Conservation (phyloP, 2,888 invertebrate species). For the Drosophila bunnanda region DNA sequence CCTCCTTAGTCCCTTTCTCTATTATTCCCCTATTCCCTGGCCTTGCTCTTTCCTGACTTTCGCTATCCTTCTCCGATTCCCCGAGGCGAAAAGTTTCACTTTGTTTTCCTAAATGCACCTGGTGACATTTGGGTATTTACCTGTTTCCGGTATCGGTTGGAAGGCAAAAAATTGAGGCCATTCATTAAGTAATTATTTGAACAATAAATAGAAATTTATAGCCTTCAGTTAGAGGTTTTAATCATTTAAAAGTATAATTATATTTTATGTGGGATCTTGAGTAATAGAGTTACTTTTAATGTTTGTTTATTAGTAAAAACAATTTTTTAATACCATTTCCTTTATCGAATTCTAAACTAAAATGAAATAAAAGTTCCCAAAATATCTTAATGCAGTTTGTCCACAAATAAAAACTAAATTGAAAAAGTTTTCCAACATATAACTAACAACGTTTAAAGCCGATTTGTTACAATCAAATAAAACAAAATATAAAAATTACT, state of each 20-base stretch:
- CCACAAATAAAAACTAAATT: neutral
- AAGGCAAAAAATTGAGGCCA: neutral
- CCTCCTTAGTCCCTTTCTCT: neutral
- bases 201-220: neutral
- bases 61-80: neutral
- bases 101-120: slow-evolving; percentile 31
- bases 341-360: no score
- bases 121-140: slow-evolving; percentile 25
- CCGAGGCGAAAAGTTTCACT: slow-evolving; percentile 48
- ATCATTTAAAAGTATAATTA: no score
- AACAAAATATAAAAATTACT: neutral
- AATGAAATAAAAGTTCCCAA: no score
- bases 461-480: neutral
- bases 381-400: neutral
- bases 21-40: slow-evolving; percentile 12
- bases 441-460: neutral
- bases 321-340: no score
- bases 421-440: neutral
- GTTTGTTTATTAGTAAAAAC: neutral
- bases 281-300: no score
- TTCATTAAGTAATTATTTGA: slow-evolving; percentile 4
- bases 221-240: neutral
- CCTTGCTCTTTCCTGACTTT: slow-evolving; percentile 6
- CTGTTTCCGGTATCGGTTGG: slow-evolving; percentile 1
- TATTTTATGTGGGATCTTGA: neutral